Base-by-base conservation (phyloP, 2,113 vertebrate species). In the Symphodus melops region DNA sequence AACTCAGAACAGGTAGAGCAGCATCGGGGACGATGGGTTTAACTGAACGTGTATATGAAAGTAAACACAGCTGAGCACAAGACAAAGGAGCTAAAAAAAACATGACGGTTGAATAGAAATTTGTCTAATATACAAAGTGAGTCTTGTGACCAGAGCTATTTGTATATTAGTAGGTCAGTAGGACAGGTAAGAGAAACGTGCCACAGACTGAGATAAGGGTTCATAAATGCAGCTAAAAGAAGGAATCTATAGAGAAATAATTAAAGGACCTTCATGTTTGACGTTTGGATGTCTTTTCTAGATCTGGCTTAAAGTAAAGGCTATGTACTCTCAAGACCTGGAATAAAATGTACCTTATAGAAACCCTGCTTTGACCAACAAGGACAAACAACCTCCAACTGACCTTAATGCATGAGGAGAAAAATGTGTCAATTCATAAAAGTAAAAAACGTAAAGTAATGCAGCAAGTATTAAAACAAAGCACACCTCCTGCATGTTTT, bases 1-100 rank as follows among this genome's bases (percentile, higher is more conserved):
- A 37, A 33, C 52, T n/a, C 41, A 75, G 70, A 91, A 89, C 91
- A 77, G 89, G 89, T 90, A 81, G 63, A 52, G 58, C 81, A 72
- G 72, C 82, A 79, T 80, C 56, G 49, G 41, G 69, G 51, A 13
- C 42, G 80, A 70, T 70, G 23, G 80, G 9, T 75, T 86, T 44
- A 69, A 44, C 56, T n/a, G 3, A 37, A 64, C 16, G 67, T 11
- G 39, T 44, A 46, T 54, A 20, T 64, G 39, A 28, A n/a, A n/a
- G 19, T 19, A 51, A 19, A 79, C 51, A 63, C 3, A 41, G 64
- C 17, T 51, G 39, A 67, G 12, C 14, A 56, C 1, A 33, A 62
- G 48, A 70, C 71, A 81, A 65, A 72, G 60, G 10, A 72, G 11
- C 49, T 5, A 57, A 37, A n/a, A 13, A 9, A 10, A 2, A 16